Evolutionary conservation across 2,888 invertebrate genomes (phyloP), one percentile per base, ranked within the genome.

Genomic region (Panopea generosa): DNA sequence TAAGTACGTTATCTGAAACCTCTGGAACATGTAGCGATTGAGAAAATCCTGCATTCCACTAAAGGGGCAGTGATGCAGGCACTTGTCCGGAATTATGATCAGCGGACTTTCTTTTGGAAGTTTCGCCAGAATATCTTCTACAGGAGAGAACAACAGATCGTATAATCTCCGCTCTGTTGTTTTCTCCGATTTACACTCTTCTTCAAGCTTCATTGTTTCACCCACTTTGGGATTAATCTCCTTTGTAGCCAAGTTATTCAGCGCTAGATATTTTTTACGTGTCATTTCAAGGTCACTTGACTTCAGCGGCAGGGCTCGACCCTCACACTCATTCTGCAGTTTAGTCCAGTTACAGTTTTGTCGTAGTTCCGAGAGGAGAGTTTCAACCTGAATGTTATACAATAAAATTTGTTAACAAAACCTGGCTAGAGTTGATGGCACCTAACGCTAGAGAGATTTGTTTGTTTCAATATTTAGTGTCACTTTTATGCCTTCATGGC

Each of bases 21-120:
- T 74, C 55, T 85, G 81, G 65, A 62, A 83, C 45, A 80, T 65
- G 74, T 79, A 79, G 45, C 82, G 49, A 40, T 76, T 70, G n/a
- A 81, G 83, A 83, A 88, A 87, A 70, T 91, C 89, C 53, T 87
- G 84, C 2, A 91, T 77, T 16, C 84, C 61, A 18, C 76, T 82
- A 67, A 91, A 92, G 1, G 92, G 91, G 55, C 88, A 88, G n/a
- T 84, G 70, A 57, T 74, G 77, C 24, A 92, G 73, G n/a, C 78
- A 77, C 53, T 87, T 87, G 72, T 90, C 90, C n/a, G 90, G 91
- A 16, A 92, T 76, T 9, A 92, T 84, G 7, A 90, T 78, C n/a
- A 92, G 55, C 24, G 86, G 84, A 66, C 84, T 86, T 6, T 83
- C 81, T 6, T 77, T 68, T 4, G 86, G 86, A 2, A 90, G 71